These are phyloP conservation scores for Teinopalpus imperialis DNA, from an alignment of 2,888 invertebrate genomes.

Conservation along the genomic window DNA sequence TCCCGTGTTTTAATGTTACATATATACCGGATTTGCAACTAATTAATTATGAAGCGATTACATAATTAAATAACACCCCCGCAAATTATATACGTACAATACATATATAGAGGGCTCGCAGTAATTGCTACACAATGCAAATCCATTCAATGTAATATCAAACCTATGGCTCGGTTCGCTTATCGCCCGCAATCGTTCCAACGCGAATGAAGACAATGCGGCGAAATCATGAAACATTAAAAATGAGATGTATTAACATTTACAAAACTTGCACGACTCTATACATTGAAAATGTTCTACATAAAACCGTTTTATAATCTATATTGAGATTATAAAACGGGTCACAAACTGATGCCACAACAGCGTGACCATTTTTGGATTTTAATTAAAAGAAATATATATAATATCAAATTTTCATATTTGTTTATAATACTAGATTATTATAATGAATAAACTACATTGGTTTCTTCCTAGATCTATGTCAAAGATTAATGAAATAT, in stretches of 20 bases:
- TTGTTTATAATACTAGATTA: no score
- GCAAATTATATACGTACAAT: conserved; percentile 26
- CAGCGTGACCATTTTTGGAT: no score
- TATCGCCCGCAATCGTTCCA: conserved; percentile 59
- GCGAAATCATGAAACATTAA: conserved; percentile 76
- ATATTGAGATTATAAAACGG: no score
- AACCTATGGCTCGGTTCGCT: conserved; percentile 80
- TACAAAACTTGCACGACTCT: no score
- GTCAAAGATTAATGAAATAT: no score
- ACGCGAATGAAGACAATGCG: conserved; percentile 63
- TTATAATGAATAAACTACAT: no score
- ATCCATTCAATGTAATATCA: conserved; percentile 73
- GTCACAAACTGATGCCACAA: neutral
- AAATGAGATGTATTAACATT: conserved; percentile 62
- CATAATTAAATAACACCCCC: conserved; percentile 27
- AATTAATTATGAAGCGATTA: conserved; percentile 33
- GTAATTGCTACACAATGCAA: conserved; percentile 63
- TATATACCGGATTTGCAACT: conserved; percentile 33
- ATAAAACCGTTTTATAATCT: no score
- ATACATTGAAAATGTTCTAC: no score
- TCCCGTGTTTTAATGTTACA: conserved; percentile 3
- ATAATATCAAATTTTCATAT: no score
- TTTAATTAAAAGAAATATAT: no score
- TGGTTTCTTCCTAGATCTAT: no score
- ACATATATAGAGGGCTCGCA: conserved; percentile 39